phyloP scores from a whole-genome alignment of 2,113 vertebrate species.

The Apodemus speciosus region DNA sequence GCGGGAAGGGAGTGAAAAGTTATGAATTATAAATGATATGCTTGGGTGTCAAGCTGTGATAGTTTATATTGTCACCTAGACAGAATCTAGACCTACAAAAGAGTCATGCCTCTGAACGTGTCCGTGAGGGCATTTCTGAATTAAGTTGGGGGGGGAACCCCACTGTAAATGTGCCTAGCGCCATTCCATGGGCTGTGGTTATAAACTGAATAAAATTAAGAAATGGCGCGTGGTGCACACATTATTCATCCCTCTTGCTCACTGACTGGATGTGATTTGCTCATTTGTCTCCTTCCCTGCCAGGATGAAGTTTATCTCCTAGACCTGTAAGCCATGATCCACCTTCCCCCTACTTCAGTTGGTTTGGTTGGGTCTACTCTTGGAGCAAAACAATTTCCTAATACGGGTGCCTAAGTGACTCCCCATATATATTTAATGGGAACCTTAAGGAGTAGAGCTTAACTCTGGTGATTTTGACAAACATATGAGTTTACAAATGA shows the following conservation, averaged over 20 bases:
- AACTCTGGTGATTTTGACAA: slow-evolving; percentile 14
- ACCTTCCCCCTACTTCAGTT: too few relatives aligned
- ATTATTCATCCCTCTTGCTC: background rate
- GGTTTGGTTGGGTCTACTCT: background rate
- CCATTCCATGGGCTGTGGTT: background rate
- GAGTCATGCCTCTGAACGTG: background rate
- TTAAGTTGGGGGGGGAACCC: too few relatives aligned
- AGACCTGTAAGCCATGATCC: background rate
- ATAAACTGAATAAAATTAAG: background rate
- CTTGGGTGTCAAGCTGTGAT: background rate
- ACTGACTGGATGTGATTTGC: too few relatives aligned
- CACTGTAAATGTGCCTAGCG: background rate
- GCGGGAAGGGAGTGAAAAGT: background rate
- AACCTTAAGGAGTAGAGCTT: background rate
- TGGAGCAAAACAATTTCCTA: background rate
- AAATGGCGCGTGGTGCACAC: too few relatives aligned
- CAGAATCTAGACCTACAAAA: background rate
- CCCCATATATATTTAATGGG: background rate
- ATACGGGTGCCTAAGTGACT: background rate
- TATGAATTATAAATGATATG: background rate
- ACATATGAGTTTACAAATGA: slow-evolving; percentile 26
- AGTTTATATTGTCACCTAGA: background rate
- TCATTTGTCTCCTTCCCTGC: background rate
- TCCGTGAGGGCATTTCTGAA: background rate
- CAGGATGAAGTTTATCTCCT: background rate